Base-by-base conservation (phyloP, 2,888 invertebrate genomes). In the Thecophora atra region DNA sequence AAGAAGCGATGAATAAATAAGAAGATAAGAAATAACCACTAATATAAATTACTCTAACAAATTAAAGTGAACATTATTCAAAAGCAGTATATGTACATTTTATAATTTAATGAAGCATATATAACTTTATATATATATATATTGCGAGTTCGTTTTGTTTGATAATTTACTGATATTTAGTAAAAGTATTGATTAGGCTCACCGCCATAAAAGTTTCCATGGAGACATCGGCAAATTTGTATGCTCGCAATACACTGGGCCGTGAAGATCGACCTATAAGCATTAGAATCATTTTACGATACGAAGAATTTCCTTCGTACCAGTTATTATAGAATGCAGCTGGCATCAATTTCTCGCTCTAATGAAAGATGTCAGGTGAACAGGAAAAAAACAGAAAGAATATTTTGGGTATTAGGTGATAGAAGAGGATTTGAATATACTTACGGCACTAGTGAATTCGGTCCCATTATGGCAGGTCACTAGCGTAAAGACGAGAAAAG, bases 251-350 rank as follows among this genome's bases (percentile, higher is more conserved):
- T 1, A 78, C 76, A n/a, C 74, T 77, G 0, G 80, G 75, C 44
- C 81, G 77, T 0, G 72, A 56, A 2, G 83, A 77, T 13, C 81
- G 78, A 79, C 81, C 80, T 63, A 85, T 82, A 3, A 84, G 78
- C 51, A 85, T 76, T 0, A 81, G 73, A 63, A 84, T 73, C 80
- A 81, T 82, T 62, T 76, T 80, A 8, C 82, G 77, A 74, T 83
- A 84, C 1, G 72, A 72, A 13, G 76, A 72, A 72, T 82, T 77
- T 0, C 84, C 85, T 13, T 84, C 82, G 68, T 82, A 82, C 85
- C 85, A 84, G 60, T 84, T 84, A 24, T 78, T 81, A 42, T 84
- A 78, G 42, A 85, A 83, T 3, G 82, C 81, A 11, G 82, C 81
- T 0, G 78, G 76, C 66, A 81, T 44, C 15, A 84, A 30, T 73